These are phyloP conservation scores for Fringilla coelebs DNA, from an alignment of 2,797 vertebrate genomes.

Conservation along the genomic window DNA sequence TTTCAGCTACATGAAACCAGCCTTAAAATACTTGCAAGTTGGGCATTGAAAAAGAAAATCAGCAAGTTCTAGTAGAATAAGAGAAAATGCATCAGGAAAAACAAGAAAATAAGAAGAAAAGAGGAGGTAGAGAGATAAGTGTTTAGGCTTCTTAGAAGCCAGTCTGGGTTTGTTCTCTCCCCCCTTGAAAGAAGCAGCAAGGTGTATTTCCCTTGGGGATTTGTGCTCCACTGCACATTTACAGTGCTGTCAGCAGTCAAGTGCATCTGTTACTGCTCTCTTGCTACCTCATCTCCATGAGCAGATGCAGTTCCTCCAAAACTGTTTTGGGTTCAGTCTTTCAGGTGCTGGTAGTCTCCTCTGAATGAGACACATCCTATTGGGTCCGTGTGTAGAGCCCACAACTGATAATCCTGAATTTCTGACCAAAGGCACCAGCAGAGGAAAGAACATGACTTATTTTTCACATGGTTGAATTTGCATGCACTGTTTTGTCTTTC, in stretches of 20 bases:
- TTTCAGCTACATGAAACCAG: not conserved
- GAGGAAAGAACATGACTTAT: not conserved
- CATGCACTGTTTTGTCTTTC: not conserved
- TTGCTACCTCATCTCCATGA: not conserved
- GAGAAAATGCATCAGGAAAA: not conserved
- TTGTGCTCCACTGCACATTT: not conserved
- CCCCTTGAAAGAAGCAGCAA: not conserved
- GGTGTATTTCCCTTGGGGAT: not conserved
- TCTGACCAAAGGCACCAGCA: not conserved
- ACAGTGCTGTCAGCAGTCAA: not conserved
- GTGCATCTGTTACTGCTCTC: not conserved
- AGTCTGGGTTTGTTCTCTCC: not conserved
- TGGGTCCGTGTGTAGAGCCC: rapidly evolving
- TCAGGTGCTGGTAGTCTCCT: not conserved
- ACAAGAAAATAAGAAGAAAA: not conserved
- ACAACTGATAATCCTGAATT: not conserved
- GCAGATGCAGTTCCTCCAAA: not conserved
- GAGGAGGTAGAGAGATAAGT: not conserved
- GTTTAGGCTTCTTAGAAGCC: not conserved
- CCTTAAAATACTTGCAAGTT: not conserved
- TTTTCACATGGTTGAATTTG: not conserved
- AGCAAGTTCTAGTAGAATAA: not conserved
- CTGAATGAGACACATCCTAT: not conserved
- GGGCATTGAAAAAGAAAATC: not conserved
- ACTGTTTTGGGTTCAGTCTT: not conserved